phyloP scores from a whole-genome alignment of 2,888 invertebrate genomes.

The Gandaritis pyraliata region DNA sequence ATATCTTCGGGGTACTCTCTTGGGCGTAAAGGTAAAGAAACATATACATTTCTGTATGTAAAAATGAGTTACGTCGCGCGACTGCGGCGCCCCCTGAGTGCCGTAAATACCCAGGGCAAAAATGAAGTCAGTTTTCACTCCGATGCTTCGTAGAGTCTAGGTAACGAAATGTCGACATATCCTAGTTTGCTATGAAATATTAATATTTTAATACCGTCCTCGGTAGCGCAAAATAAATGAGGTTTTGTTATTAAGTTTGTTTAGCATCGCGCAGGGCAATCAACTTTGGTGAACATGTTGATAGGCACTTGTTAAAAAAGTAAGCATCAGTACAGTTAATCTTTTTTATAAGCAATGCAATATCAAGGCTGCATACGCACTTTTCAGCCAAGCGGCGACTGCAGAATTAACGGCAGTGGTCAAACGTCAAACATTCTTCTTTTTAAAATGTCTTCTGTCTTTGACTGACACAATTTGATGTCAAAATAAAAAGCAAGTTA shows the following conservation, averaged over 20 bases:
- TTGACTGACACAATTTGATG: too few relatives aligned
- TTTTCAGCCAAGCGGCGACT: too few relatives aligned
- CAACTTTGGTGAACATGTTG: neutral
- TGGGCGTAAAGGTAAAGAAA: slow-evolving; percentile 13
- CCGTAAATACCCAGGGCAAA: slow-evolving; percentile 58
- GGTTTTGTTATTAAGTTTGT: slow-evolving; percentile 24
- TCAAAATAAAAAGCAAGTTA: too few relatives aligned
- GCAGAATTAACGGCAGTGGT: too few relatives aligned
- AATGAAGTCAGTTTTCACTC: slow-evolving; percentile 62
- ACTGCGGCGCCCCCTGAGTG: slow-evolving; percentile 50
- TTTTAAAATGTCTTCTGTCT: too few relatives aligned
- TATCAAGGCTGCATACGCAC: too few relatives aligned
- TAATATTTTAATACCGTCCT: slow-evolving; percentile 22
- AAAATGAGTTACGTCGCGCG: slow-evolving; percentile 43
- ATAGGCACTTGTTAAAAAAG: too few relatives aligned
- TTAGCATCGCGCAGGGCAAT: neutral
- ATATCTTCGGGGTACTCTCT: neutral
- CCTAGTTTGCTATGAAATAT: slow-evolving; percentile 32
- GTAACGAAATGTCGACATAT: slow-evolving; percentile 36
- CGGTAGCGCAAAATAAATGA: slow-evolving; percentile 28
- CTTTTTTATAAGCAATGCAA: too few relatives aligned
- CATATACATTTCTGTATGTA: slow-evolving; percentile 20
- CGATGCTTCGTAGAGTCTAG: slow-evolving; percentile 44
- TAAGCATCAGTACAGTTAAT: too few relatives aligned
- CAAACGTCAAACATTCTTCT: too few relatives aligned